Evolutionary conservation across 2,888 invertebrate genomes (phyloP).

Genomic region (Hirudinaria manillensis): DNA sequence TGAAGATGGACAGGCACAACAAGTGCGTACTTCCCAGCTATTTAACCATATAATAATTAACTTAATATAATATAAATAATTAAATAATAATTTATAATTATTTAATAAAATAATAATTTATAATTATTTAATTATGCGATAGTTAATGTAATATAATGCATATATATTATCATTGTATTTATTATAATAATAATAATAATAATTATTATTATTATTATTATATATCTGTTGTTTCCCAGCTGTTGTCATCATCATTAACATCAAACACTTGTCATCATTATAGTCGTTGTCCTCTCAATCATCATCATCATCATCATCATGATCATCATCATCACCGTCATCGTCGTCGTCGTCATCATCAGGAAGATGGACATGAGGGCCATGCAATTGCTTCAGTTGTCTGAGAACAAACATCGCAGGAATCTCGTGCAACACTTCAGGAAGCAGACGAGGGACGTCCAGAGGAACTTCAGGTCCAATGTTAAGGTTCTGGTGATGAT

Average conservation of each 20-base stretch:
- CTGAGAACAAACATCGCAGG: constrained; percentile 11
- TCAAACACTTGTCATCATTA: background rate
- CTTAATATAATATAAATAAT: background rate
- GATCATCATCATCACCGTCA: background rate
- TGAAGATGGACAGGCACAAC: constrained; percentile 1
- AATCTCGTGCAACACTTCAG: constrained; percentile 13
- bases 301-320: background rate
- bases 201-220: background rate
- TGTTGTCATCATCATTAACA: background rate
- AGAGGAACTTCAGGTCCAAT: background rate
- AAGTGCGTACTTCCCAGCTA: background rate
- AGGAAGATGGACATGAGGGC: constrained; percentile 24
- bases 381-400: constrained; percentile 21
- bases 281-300: background rate
- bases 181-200: background rate
- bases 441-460: background rate
- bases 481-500: background rate
- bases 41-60: background rate
- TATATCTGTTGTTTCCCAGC: background rate
- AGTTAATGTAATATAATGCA: background rate
- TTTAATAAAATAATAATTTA: background rate
- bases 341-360: background rate
- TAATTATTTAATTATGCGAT: background rate
- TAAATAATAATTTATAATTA: background rate
- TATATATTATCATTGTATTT: background rate